These are phyloP conservation scores for Typhlomys cinereus DNA, from an alignment of 2,113 vertebrate species.

Conservation along the genomic window DNA sequence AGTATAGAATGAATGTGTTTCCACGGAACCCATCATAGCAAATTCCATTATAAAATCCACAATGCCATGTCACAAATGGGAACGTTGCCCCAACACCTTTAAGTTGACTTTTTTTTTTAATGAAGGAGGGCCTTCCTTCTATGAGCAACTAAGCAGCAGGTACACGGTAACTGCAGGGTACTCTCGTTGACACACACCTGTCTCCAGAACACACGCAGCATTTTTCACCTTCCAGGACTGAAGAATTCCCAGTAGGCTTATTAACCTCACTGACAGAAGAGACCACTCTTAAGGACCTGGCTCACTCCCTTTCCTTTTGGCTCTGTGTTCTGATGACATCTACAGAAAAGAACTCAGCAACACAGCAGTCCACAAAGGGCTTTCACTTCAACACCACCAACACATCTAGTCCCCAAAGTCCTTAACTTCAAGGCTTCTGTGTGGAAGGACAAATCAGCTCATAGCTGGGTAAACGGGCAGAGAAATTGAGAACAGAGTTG, in stretches of 20 bases:
- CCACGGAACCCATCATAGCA: background rate
- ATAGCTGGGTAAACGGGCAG: background rate
- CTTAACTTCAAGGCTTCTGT: background rate
- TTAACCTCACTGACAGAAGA: background rate
- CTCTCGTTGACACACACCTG: background rate
- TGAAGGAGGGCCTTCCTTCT: background rate
- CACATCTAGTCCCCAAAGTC: background rate
- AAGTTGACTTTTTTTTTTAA: conserved; percentile 4
- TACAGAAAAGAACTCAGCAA: background rate
- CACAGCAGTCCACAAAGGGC: background rate
- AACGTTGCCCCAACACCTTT: background rate
- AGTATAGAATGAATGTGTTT: background rate
- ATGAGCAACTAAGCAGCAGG: background rate
- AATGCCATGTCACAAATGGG: background rate
- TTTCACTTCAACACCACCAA: background rate
- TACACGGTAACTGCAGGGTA: background rate
- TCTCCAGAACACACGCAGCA: background rate
- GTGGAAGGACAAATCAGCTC: background rate
- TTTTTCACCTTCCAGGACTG: background rate
- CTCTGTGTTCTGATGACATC: background rate
- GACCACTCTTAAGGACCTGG: background rate
- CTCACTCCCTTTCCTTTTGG: background rate
- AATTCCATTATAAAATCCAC: conserved; percentile 18
- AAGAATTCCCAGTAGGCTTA: background rate
- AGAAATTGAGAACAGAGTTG: background rate